Evolutionary conservation across 2,113 vertebrate genomes (phyloP).

Genomic region (Mesocricetus auratus): DNA sequence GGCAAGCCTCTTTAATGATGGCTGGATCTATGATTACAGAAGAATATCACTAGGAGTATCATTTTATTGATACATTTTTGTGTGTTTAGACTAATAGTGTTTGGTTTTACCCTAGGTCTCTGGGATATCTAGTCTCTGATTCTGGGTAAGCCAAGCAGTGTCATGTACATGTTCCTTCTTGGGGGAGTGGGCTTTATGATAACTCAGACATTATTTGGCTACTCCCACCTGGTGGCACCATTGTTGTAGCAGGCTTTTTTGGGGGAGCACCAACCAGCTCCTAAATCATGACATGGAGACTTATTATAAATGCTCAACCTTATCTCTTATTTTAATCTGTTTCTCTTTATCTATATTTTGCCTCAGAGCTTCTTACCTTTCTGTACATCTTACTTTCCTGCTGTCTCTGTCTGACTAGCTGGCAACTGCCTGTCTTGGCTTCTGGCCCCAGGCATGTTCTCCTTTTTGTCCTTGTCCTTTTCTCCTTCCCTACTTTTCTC

Average conservation of each 20-base stretch:
- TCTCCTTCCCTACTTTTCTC: not conserved
- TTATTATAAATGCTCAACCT: not conserved
- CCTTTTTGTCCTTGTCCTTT: not conserved
- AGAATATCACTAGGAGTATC: not conserved
- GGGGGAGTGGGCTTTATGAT: not conserved
- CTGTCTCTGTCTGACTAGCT: not conserved
- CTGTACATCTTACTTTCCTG: not conserved
- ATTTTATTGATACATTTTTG: not conserved
- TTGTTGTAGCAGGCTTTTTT: not conserved
- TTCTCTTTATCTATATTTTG: not conserved
- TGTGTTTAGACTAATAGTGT: not conserved
- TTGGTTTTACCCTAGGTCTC: not conserved
- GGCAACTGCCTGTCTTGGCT: not conserved
- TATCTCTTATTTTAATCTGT: not conserved
- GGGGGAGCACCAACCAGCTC: not conserved
- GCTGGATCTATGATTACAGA: not conserved
- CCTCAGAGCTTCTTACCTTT: not conserved
- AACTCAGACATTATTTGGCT: not conserved
- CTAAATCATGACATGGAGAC: not conserved
- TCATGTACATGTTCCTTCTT: no score
- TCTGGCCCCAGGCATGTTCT: not conserved
- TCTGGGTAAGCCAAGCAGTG: not conserved
- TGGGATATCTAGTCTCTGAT: not conserved
- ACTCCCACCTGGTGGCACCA: not conserved
- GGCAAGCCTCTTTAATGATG: not conserved